Conservation (phyloP, 2,113 vertebrate genomes). For the Plecturocebus donacophilus region DNA sequence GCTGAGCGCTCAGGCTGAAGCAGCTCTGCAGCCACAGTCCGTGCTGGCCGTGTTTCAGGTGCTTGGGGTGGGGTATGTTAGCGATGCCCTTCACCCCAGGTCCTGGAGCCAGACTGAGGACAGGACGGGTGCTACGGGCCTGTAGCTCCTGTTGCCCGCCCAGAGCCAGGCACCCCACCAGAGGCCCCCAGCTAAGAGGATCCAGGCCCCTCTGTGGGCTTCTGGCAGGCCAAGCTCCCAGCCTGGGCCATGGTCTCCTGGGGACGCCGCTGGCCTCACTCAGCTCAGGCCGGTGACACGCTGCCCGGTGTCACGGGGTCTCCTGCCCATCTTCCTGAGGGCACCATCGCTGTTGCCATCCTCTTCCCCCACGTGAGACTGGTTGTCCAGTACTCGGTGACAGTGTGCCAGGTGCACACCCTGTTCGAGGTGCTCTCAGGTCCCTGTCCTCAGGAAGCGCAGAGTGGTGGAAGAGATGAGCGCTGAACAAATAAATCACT, state of each 20-base stretch:
- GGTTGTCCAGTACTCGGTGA: accelerated
- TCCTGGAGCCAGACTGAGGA: accelerated
- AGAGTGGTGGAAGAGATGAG: neutral
- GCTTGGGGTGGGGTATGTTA: too few species aligned
- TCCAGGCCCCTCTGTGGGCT: neutral
- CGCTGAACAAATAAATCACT: neutral
- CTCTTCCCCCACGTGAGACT: accelerated
- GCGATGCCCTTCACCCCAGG: accelerated
- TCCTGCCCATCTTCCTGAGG: neutral
- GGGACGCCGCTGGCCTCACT: accelerated
- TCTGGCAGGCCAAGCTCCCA: neutral
- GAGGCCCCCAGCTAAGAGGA: neutral
- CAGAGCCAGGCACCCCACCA: neutral
- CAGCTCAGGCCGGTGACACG: neutral
- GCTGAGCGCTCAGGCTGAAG: neutral
- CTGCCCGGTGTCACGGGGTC: neutral
- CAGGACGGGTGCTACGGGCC: neutral
- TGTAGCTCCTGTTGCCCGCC: neutral
- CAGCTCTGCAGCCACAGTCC: too few species aligned
- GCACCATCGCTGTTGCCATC: accelerated
- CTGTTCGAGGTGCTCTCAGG: accelerated
- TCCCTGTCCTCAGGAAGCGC: neutral
- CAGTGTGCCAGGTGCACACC: accelerated
- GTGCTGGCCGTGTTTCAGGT: accelerated
- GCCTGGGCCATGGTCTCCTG: neutral